Percentiles rank a stretch among this genome's conserved stretches.
Evolutionary conservation across 2,797 vertebrate species (phyloP).

Genomic region (Pangasius djambal): DNA sequence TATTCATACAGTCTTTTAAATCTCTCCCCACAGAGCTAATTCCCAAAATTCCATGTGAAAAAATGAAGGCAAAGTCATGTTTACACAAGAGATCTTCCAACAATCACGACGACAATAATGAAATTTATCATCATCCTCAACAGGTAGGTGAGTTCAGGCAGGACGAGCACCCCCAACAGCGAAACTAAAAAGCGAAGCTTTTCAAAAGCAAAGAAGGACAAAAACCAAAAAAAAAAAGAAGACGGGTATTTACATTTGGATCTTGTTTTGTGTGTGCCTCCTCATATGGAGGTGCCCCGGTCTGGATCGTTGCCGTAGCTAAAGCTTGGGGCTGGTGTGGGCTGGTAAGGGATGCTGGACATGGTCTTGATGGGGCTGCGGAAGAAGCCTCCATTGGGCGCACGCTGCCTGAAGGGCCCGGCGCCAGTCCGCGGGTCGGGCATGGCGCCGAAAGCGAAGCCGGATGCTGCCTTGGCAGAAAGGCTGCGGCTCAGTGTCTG

Average conservation of each 20-base stretch:
- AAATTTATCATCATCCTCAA: conserved; percentile 64
- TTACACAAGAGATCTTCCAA: conserved; percentile 67
- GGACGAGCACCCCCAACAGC: conserved; percentile 59
- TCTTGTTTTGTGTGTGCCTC: conserved; percentile 62
- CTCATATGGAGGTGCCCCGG: conserved; percentile 96
- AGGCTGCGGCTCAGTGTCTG: conserved; percentile 98
- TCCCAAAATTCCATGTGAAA: conserved; percentile 62
- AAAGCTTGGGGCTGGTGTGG: conserved; percentile 94
- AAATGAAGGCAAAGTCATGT: conserved; percentile 63
- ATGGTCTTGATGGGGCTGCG: conserved; percentile 99
- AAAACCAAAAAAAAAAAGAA: conserved; percentile 63
- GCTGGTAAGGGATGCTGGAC: conserved; percentile 98
- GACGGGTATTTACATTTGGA: conserved; percentile 62
- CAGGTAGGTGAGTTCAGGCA: conserved; percentile 62
- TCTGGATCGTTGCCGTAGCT: conserved; percentile 96
- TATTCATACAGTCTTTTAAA: conserved; percentile 58
- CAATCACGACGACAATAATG: conserved; percentile 76
- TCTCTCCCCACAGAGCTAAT: conserved; percentile 61
- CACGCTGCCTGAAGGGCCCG: conserved; percentile 94
- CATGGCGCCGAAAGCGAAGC: conserved; percentile 91
- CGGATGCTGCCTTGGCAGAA: conserved; percentile 95
- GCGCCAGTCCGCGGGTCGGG: conserved; percentile 96
- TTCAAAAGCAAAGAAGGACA: conserved; percentile 51
- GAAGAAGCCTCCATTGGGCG: conserved; percentile 98
- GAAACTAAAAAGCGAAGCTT: conserved; percentile 61